These are phyloP conservation scores for Ondatra zibethicus DNA, from an alignment of 2,113 vertebrate genomes.

Conservation along the genomic window DNA sequence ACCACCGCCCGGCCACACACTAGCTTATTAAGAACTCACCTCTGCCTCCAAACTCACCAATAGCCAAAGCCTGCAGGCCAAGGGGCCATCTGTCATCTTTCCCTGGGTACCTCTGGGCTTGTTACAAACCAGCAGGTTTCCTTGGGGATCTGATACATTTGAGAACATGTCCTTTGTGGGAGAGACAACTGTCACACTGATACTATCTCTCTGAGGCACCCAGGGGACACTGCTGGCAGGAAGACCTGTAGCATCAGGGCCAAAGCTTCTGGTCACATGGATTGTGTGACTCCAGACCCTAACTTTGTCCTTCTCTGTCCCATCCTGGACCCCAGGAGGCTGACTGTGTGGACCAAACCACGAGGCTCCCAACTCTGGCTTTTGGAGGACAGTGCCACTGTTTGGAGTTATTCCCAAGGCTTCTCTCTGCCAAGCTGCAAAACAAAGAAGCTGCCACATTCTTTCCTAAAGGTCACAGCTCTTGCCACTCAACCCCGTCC, in stretches of 20 bases:
- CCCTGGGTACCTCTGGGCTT: neutral
- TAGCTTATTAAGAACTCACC: neutral
- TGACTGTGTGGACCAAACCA: neutral
- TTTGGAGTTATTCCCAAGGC: neutral
- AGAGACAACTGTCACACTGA: neutral
- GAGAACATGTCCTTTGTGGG: neutral
- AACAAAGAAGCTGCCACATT: neutral
- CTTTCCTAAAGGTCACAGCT: neutral
- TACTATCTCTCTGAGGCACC: neutral
- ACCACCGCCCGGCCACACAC: neutral
- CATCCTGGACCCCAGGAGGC: neutral
- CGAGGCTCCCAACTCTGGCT: neutral
- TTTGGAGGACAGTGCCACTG: neutral
- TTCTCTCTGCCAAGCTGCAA: neutral
- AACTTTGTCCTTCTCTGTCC: neutral
- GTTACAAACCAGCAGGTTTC: neutral
- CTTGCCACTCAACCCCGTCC: neutral
- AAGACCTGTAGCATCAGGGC: neutral
- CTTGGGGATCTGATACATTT: fast-evolving
- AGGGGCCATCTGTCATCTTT: neutral
- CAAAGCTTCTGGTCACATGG: neutral
- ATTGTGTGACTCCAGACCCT: fast-evolving
- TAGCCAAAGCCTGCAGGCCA: neutral
- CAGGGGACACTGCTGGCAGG: neutral
- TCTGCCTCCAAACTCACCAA: neutral